Evolutionary conservation across 1,140 invertebrate species (phyloP), one percentile per base, ranked within the genome.

Genomic region (Holcopasites calliopsidis): DNA sequence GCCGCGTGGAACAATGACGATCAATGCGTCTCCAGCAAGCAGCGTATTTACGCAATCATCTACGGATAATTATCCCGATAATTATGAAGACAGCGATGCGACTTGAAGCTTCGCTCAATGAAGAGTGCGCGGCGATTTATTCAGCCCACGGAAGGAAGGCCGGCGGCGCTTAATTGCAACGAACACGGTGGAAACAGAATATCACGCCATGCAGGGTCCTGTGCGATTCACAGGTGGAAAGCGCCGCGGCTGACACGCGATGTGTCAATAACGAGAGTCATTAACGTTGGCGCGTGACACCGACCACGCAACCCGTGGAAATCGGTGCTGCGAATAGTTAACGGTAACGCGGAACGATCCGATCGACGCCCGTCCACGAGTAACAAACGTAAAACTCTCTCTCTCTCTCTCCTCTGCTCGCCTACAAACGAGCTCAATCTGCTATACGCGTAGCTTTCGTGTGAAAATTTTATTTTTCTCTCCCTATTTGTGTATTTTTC

Each of bases 251-350:
- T 10, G 44, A 42, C 79, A 79, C 79, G 70, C 79, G 70, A 80
- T 50, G 65, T 57, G 54, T 79, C 79, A 79, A 80, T 80, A 79
- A 80, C 65, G 31, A 69, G 62, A 79, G 50, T 80, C 71, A 79
- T 79, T 80, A 74, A 79, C 62, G 70, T 13, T 74, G 23, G 58
- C 40, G 40, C 71, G 76, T 78, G 76, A 75, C 60, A 44, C 57
- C 21, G 50, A n/a, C n/a, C 70, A 75, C 77, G 76, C 79, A 62
- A 80, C 62, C 44, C 5, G 40, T 57, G 62, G 35, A 79, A 79
- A 78, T 78, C 62, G 76, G 57, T 31, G 40, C 50, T 42, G 16
- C 31, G 28, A 28, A 33, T 23, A 13, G 44, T 28, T 71, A 49
- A 31, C 55, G 44, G 57, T 61, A 61, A 61, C 42, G 23, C 23